Percentiles rank a stretch among this genome's conserved stretches.
Evolutionary conservation across 2,888 invertebrate genomes (phyloP).

Genomic region (Lymantria monacha): DNA sequence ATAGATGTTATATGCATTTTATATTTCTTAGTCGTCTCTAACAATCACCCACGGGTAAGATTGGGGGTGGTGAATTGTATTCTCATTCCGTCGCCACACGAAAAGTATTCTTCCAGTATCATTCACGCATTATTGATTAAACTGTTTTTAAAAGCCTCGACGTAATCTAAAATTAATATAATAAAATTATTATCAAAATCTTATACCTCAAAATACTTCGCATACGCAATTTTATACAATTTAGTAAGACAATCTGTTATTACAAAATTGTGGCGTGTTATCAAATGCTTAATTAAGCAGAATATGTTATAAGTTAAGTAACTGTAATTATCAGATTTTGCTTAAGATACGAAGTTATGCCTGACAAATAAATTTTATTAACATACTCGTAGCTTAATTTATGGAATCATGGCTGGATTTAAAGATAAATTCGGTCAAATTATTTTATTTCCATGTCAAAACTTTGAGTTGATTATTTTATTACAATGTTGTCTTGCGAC

Average conservation of each 20-base stretch:
- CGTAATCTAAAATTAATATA: not conserved
- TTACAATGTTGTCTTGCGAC: not conserved
- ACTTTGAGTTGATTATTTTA: conserved; percentile 16
- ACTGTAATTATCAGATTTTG: conserved; percentile 7
- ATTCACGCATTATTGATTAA: no score
- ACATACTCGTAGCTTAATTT: conserved; percentile 16
- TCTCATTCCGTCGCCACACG: no score
- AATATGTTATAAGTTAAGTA: conserved; percentile 23
- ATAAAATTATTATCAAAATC: conserved; percentile 1
- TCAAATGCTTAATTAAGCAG: conserved; percentile 31
- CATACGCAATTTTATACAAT: no score
- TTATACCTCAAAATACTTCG: not conserved
- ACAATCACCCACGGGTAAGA: no score
- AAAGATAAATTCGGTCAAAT: conserved; percentile 13
- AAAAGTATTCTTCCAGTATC: no score
- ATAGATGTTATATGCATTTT: no score
- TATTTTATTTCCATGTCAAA: conserved; percentile 15
- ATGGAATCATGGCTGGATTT: conserved; percentile 8
- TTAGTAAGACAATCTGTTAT: conserved; percentile 5
- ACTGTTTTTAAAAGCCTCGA: not conserved
- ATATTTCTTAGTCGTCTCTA: no score
- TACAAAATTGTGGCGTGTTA: conserved; percentile 21
- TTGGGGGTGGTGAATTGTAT: no score
- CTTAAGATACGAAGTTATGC: not conserved
- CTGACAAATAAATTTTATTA: conserved; percentile 5